Base-by-base conservation (phyloP, 2,888 invertebrate genomes). In the Luperina testacea region DNA sequence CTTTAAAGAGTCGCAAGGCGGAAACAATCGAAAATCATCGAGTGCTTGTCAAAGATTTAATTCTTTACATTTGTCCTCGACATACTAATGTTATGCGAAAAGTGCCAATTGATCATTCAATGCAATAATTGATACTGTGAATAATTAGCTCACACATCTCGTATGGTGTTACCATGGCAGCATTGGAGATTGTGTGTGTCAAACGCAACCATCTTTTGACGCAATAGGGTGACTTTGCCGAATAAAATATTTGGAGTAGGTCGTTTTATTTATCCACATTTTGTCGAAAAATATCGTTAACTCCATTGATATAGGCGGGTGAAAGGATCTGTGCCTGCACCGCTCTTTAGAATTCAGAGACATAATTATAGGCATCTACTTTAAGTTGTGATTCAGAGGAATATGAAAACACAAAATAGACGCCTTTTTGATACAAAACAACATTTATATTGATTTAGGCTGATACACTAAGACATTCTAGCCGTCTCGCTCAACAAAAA, bases 401-500 rank as follows among this genome's bases (percentile, higher is more conserved):
- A 63, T 65, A 71, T 8, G 1, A 45, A 82, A 24, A 77, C 63
- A 84, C 72, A 61, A 45, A 11, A 20, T 65, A 80, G 76, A 81
- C 42, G 77, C 72, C 63, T 83, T 71, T 69, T 48, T 64, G 9
- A 72, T 83, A 89, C 84, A 87, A 69, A 73, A 76, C 42, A 48
- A 63, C 38, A 45, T 64, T 83, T 84, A 74, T 71, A 48, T 72
- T 79, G 45, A 64, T 84, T 72, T 77, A 77, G 67, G 73, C 77
- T 53, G 59, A 67, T 17, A 84, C 75, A 80, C 63, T 45, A 57
- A 53, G 27, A 83, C 48, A 74, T 61, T 78, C 76, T 86, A 82
- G 83, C 70, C 74, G 38, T 75, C 32, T 51, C 45, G 81, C 88
- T 77, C 57, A 84, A 84, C 7, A 72, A 77, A 86, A 63, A 84